Evolutionary conservation across 2,888 invertebrate species (phyloP), one percentile per base, ranked within the genome.

Genomic region (Drosophila dives): DNA sequence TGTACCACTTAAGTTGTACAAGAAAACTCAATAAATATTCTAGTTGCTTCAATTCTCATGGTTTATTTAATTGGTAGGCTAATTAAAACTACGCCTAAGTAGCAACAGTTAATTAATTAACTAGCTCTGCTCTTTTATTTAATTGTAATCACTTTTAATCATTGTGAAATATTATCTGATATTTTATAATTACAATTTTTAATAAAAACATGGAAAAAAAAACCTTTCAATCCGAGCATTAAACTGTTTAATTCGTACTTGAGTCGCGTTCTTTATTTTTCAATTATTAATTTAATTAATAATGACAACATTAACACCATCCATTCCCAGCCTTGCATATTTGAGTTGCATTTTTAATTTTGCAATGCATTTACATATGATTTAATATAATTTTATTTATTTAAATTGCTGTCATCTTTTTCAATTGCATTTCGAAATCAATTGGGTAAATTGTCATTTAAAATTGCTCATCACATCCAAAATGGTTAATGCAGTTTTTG

Each of bases 381-480:
- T 23, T 42, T 17, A 40, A 40, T 7, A 38, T 26, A 54, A 29
- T 29, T n/a, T 4, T 23, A 34, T 59, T 62, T 23, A 59, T 58
- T 61, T 40, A 62, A 73, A 56, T 51, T 48, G 60, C 33, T 62
- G 69, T 75, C 75, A 75, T 54, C 38, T 58, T 45, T 49, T 49
- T 42, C 45, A 69, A 63, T 63, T 74, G 51, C 33, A 60, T 65
- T 61, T 66, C 33, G 53, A 77, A 65, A 75, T 79, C 75, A 77
- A 77, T 77, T 77, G 75, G 8, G 34, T 2, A 66, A 67, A 74
- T 70, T 79, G 64, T 62, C 75, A 77, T 67, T 34, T 33, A 65
- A 53, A 45, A 62, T 49, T 71, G 15, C 17, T 38, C 48, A 38
- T 56, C 71, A 45, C 23, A 48, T 62, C 17, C 45, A 8, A 12